Conservation (phyloP, 2,113 vertebrate genomes). For the Pangasianodon hypophthalmus region DNA sequence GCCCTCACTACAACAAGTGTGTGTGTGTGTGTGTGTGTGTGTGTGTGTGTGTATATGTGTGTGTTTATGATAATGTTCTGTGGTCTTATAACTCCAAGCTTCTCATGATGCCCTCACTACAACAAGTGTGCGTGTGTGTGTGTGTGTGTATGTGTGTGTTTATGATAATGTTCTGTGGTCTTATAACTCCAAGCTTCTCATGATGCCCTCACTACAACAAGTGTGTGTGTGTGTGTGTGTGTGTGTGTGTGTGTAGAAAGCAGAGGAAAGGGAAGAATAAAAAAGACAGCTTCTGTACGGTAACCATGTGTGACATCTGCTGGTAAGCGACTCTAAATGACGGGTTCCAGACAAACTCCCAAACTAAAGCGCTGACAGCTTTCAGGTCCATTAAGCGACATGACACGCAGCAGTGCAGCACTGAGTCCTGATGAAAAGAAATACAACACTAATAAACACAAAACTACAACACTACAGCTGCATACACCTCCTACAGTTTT, state of each 20-base stretch:
- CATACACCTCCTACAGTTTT: neutral
- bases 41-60: constrained; percentile 28
- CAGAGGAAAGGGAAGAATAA: neutral
- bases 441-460: neutral
- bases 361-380: neutral
- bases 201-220: neutral
- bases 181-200: neutral
- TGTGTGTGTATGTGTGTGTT: neutral
- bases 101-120: neutral
- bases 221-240: neutral
- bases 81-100: neutral
- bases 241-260: neutral
- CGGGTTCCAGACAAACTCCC: neutral
- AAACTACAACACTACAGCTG: neutral
- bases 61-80: neutral
- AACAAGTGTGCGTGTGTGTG: neutral
- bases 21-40: neutral
- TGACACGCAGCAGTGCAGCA: neutral
- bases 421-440: neutral
- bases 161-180: neutral
- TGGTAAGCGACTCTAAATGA: constrained; percentile 46
- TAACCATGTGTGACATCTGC: constrained; percentile 56
- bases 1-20: neutral
- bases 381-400: neutral
- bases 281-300: neutral